phyloP scores from a whole-genome alignment of 1,140 invertebrate species.

The Drosophila mauritiana region DNA sequence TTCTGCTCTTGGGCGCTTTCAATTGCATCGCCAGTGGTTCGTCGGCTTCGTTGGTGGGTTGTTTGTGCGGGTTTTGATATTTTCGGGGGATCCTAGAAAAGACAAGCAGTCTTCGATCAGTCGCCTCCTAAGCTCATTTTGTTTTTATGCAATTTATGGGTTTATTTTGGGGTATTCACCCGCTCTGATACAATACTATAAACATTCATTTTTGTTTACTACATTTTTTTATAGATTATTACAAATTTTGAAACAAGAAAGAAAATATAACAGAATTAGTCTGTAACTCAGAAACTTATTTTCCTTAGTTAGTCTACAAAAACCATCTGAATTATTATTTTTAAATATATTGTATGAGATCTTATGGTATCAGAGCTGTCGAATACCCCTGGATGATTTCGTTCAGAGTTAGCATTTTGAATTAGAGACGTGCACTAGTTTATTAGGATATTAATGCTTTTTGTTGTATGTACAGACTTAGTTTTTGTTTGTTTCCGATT shows the following conservation, averaged over 20 bases:
- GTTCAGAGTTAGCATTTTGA: constrained; percentile 39
- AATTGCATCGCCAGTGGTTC: constrained; percentile 76
- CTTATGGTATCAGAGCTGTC: constrained; percentile 8
- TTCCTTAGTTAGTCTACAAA: too few relatives aligned
- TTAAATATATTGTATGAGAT: neutral
- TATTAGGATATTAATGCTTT: constrained; percentile 34
- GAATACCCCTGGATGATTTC: constrained; percentile 7
- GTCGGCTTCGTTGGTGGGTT: constrained; percentile 26
- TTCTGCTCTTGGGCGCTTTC: constrained; percentile 73
- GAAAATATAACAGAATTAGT: too few relatives aligned
- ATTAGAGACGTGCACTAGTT: constrained; percentile 73
- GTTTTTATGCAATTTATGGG: constrained; percentile 13
- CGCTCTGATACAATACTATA: neutral
- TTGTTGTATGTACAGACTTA: constrained; percentile 54
- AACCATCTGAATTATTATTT: too few relatives aligned
- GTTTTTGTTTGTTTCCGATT: constrained; percentile 36
- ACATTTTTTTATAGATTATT: too few relatives aligned
- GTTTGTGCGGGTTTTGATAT: constrained; percentile 30
- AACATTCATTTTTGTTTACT: too few relatives aligned
- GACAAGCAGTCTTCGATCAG: constrained; percentile 73
- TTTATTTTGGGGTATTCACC: neutral
- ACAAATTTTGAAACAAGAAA: too few relatives aligned
- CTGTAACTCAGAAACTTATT: neutral
- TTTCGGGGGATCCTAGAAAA: constrained; percentile 44
- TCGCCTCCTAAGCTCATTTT: constrained; percentile 33